Percentiles rank a stretch among this genome's conserved stretches.
phyloP scores from a whole-genome alignment of 1,140 invertebrate species.

The Heliconius hewitsoni region DNA sequence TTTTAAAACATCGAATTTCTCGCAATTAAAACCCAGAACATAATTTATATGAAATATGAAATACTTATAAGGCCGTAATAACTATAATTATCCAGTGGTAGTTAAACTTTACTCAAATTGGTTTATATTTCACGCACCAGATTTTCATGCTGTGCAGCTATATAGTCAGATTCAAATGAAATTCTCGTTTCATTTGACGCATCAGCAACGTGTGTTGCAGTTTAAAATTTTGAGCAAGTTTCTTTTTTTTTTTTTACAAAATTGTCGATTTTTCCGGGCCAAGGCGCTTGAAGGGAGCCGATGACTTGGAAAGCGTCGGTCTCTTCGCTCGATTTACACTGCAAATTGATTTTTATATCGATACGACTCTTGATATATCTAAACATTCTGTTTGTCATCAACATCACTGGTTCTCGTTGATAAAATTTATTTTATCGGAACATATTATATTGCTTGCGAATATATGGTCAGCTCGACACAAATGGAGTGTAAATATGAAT shows the following conservation, averaged over 20 bases:
- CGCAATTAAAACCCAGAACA: slow-evolving; percentile 9
- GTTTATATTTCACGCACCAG: slow-evolving; percentile 31
- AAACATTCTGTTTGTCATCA: slow-evolving; percentile 58
- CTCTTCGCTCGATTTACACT: slow-evolving; percentile 73
- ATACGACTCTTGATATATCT: slow-evolving; percentile 48
- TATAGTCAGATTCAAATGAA: slow-evolving; percentile 38
- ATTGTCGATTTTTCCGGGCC: slow-evolving; percentile 69
- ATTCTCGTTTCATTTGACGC: slow-evolving; percentile 44
- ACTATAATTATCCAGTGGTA: slow-evolving; percentile 21
- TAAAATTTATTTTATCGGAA: slow-evolving; percentile 28
- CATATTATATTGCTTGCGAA: slow-evolving; percentile 11
- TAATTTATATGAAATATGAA: slow-evolving; percentile 13
- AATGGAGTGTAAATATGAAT: slow-evolving; percentile 21
- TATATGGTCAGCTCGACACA: slow-evolving; percentile 1
- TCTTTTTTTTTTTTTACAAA: slow-evolving; percentile 50
- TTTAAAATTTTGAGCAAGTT: slow-evolving; percentile 51
- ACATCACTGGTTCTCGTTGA: slow-evolving; percentile 38
- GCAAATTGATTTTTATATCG: slow-evolving; percentile 76
- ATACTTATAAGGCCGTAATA: slow-evolving; percentile 15
- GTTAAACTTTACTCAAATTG: slow-evolving; percentile 26
- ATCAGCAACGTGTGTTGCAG: slow-evolving; percentile 48
- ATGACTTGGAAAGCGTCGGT: slow-evolving; percentile 77
- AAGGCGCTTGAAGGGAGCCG: slow-evolving; percentile 61
- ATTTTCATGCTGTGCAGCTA: slow-evolving; percentile 27
- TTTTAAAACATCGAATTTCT: slow-evolving; percentile 2